Evolutionary conservation across 2,888 invertebrate species (phyloP).

Genomic region (Hermaeophaga mercurialis): DNA sequence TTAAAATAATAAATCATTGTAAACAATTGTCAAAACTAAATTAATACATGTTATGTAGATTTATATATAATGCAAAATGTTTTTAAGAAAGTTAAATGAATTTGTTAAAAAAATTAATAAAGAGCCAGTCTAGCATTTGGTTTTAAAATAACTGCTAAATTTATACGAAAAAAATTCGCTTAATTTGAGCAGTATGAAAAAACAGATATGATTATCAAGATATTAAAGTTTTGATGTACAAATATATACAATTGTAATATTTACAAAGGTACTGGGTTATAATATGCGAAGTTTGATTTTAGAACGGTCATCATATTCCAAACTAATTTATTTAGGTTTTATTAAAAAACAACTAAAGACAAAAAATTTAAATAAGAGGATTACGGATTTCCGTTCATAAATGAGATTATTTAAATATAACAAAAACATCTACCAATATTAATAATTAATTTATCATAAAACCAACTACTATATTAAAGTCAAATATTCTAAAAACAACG

Average conservation of each 20-base stretch:
- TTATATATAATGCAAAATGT: too few species aligned
- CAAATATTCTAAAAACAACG: constrained; percentile 25
- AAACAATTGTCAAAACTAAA: too few species aligned
- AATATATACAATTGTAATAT: constrained; percentile 43
- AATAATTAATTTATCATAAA: constrained; percentile 3
- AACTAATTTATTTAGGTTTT: too few species aligned
- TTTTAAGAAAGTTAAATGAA: too few species aligned
- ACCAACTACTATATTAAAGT: not conserved
- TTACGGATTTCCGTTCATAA: not conserved
- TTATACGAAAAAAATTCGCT: constrained; percentile 24
- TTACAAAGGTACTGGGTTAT: constrained; percentile 33
- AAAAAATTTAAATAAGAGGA: not conserved
- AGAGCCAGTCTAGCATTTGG: not conserved
- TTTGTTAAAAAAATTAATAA: constrained; percentile 14
- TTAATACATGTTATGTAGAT: too few species aligned
- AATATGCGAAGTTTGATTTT: constrained; percentile 30
- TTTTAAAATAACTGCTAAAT: constrained; percentile 23
- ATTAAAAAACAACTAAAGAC: too few species aligned
- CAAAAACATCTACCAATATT: constrained; percentile 3
- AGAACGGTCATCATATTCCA: too few species aligned
- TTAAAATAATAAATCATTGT: too few species aligned
- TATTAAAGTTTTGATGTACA: constrained; percentile 43
- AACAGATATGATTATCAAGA: constrained; percentile 50
- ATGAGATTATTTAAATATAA: not conserved
- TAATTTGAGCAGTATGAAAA: constrained; percentile 47